Evolutionary conservation across 2,888 invertebrate genomes (phyloP), one percentile per base, ranked within the genome.

Genomic region (Drosophila meridiana): DNA sequence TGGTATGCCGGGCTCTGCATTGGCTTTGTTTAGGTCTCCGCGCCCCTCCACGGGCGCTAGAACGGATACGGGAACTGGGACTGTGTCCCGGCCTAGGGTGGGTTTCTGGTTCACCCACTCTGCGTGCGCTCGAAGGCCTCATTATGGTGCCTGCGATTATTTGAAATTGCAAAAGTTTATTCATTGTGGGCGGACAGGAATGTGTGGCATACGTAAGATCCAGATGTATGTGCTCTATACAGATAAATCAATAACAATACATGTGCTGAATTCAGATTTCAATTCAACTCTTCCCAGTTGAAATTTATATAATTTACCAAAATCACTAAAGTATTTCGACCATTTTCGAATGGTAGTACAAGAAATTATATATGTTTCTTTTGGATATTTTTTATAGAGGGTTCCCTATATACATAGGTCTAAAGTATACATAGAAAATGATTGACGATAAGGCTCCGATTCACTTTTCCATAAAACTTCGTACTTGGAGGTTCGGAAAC

Each of bases 91-190:
- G 57, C 9, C 43, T 40, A 48, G 59, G 68, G 67, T 76, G 65
- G 76, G 20, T 65, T 58, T 52, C 26, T 30, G 38, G 14, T 11
- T 34, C 13, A 30, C 61, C 53, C 57, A 20, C 28, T 7, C 26
- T 56, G 55, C 66, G 88, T 85, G 82, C 73, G 82, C 89, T 80
- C 85, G 62, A 74, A 82, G 87, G 88, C 82, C 87, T 87, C 90
- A 87, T 87, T 87, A 87, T 87, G 85, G 89, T 71, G 89, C 78
- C 82, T 68, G 87, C 87, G 87, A 87, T 87, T 87, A 87, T 87
- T 87, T 90, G 90, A 87, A 87, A 87, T 90, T 90, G 90, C 87
- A 70, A 90, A 87, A 87, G 90, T 87, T 87, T 87, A 84, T 87
- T 87, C 89, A 77, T 83, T 80, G 78, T 75, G 73, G 68, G 72